phyloP scores from a whole-genome alignment of 2,888 invertebrate genomes.

The Kuschelorhynchus macadamiae region DNA sequence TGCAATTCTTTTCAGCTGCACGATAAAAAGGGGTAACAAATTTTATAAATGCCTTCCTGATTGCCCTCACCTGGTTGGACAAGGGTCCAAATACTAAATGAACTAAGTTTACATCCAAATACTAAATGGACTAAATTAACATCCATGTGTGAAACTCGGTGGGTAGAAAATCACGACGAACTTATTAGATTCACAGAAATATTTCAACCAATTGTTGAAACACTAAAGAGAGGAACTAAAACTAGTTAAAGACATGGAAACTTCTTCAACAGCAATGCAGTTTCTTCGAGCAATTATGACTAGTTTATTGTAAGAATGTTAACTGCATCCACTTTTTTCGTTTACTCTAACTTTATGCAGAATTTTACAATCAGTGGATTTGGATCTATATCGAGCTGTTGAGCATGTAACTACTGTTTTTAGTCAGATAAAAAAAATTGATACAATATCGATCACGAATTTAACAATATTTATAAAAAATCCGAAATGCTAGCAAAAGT shows the following conservation, averaged over 20 bases:
- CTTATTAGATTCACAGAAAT: conserved; percentile 15
- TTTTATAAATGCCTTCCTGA: too few species aligned
- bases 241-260: conserved; percentile 11
- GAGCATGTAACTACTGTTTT: background rate
- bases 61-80: too few species aligned
- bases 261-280: conserved; percentile 9
- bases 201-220: conserved; percentile 16
- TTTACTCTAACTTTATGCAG: background rate
- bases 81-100: background rate
- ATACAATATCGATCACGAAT: too few species aligned
- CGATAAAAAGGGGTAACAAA: too few species aligned
- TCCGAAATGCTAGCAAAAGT: too few species aligned
- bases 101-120: conserved; percentile 9
- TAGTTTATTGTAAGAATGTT: conserved; percentile 12
- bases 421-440: conserved; percentile 1
- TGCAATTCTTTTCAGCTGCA: too few species aligned
- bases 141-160: conserved; percentile 19
- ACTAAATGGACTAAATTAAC: conserved; percentile 12
- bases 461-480: too few species aligned
- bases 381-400: background rate
- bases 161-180: conserved; percentile 11
- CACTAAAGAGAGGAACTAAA: conserved; percentile 6
- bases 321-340: conserved; percentile 9
- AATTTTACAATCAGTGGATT: background rate
- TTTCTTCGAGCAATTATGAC: conserved; percentile 17